Evolutionary conservation across 1,140 invertebrate species (phyloP), one percentile per base, ranked within the genome.

Genomic region (Cataglyphis hispanica): DNA sequence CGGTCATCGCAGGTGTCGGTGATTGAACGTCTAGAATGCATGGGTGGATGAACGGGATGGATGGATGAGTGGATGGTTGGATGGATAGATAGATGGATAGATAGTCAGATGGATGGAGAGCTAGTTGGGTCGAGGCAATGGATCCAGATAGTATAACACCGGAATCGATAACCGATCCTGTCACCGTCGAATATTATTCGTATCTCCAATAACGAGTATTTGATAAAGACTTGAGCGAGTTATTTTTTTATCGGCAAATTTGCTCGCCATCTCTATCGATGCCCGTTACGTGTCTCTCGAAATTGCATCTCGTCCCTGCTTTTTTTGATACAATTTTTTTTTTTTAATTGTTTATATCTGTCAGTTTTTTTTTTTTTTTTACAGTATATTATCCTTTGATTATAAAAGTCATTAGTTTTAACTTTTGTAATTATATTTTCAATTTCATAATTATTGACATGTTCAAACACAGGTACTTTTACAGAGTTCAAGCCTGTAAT

Each of bases 1-100:
- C 83, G 87, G 89, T 91, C 88, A 60, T 67, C 46, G 58, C 25
- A 37, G 2, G 40, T 34, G 10, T 22, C 46, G 25, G 37, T 40
- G 25, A 69, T 58, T 37, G 69, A 69, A 31, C 74, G 63, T 50
- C 27, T 77, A 25, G 27, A 64, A 40, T 34, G 40, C n/a, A 66
- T 27, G 11, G 81, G 16, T 53, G 40, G 7, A 66, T 22, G 16
- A 13, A 64, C 19, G 25, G 25, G 27, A 56, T 72, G 31, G 11
- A 72, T 64, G 11, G 64, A 37, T 61, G 37, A 11, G 16, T 64
- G 27, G 46, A 56, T 37, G 16, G 27, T 37, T 66, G 27, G 27
- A 69, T 25, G 13, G 50, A 63, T 31, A 56, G 63, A 70, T 50
- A 69, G 43, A 16, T 67, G 61, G n/a, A 34, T 69, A 13, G 58